phyloP scores from a whole-genome alignment of 2,888 invertebrate species.

The Hyppa rectilinea region DNA sequence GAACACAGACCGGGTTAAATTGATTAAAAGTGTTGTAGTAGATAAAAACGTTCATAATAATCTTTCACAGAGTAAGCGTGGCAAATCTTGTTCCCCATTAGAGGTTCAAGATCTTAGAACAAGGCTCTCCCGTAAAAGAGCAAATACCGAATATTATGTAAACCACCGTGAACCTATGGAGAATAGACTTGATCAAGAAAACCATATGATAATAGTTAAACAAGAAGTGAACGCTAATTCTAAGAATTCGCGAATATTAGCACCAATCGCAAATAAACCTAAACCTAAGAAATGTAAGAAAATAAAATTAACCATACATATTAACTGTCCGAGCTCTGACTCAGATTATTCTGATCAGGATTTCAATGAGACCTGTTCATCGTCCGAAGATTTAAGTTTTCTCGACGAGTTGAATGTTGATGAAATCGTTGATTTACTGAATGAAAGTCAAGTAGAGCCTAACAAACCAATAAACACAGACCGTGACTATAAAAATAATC shows the following conservation, averaged over 20 bases:
- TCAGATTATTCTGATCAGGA: conserved; percentile 59
- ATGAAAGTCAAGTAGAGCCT: conserved; percentile 1
- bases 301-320: conserved; percentile 76
- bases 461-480: conserved; percentile 5
- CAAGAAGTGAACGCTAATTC: conserved; percentile 41
- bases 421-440: conserved; percentile 77
- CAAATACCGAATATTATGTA: conserved; percentile 29
- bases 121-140: conserved; percentile 62
- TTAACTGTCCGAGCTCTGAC: conserved; percentile 64
- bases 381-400: conserved; percentile 77
- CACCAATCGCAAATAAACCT: conserved; percentile 41
- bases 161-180: background rate
- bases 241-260: conserved; percentile 26
- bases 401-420: conserved; percentile 83
- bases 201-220: conserved; percentile 67
- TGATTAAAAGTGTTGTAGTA: conserved; percentile 21
- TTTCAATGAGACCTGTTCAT: conserved; percentile 45
- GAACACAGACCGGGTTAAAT: background rate
- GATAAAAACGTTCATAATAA: conserved; percentile 6
- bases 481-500: background rate
- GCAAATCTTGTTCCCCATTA: background rate
- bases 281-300: conserved; percentile 67
- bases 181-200: conserved; percentile 56
- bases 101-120: conserved; percentile 65
- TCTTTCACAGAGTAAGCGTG: conserved; percentile 21